phyloP scores from a whole-genome alignment of 1,140 invertebrate species.

The Amphibalanus amphitrite region DNA sequence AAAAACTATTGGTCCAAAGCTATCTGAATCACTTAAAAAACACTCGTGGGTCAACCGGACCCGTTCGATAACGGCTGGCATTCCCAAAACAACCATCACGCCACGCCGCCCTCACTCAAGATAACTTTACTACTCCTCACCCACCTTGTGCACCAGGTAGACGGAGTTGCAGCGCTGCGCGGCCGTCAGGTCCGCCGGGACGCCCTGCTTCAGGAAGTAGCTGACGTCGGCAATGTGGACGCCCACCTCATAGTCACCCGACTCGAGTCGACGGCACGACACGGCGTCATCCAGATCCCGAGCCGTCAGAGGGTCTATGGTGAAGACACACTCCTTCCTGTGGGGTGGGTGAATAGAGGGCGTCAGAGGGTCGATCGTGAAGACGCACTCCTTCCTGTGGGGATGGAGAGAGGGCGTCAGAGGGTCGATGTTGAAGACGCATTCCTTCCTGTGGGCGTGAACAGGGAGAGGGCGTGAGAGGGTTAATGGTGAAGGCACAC shows the following conservation, averaged over 20 bases:
- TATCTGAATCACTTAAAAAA: too few relatives aligned
- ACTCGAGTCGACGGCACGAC: conserved; percentile 46
- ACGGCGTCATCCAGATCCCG: conserved; percentile 86
- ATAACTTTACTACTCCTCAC: too few relatives aligned
- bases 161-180: conserved; percentile 59
- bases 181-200: conserved; percentile 51
- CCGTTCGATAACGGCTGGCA: too few relatives aligned
- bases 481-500: too few relatives aligned
- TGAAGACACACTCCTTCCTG: conserved; percentile 61
- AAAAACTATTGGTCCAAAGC: too few relatives aligned
- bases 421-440: conserved; percentile 89
- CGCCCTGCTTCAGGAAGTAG: conserved; percentile 52
- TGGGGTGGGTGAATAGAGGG: not conserved
- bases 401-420: too few relatives aligned
- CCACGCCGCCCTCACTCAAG: too few relatives aligned
- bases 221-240: conserved; percentile 88
- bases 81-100: too few relatives aligned
- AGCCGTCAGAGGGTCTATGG: conserved; percentile 82
- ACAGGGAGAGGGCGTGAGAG: too few relatives aligned
- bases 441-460: too few relatives aligned
- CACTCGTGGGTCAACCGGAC: too few relatives aligned
- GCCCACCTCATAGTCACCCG: conserved; percentile 62
- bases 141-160: conserved; percentile 62
- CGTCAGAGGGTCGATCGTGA: conserved; percentile 85
- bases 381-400: conserved; percentile 49